These are phyloP conservation scores for Isurus oxyrinchus DNA, from an alignment of 2,113 vertebrate species.

Conservation along the genomic window DNA sequence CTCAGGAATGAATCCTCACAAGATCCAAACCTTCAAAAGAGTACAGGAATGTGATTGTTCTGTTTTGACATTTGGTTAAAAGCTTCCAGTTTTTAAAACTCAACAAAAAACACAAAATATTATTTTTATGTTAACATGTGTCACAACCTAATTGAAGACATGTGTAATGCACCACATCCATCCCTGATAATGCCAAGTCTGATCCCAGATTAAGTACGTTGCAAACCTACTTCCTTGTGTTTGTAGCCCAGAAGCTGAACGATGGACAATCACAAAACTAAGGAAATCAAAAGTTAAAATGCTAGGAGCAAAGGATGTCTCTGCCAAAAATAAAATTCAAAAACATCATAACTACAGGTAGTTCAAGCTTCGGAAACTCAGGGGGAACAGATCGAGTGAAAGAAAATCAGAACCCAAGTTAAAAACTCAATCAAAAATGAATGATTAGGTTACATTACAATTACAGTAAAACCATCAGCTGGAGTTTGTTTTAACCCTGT, in stretches of 20 bases:
- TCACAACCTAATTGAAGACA: neutral
- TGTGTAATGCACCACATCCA: neutral
- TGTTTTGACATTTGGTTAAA: neutral
- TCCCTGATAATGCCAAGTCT: neutral
- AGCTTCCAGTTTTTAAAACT: constrained; percentile 12
- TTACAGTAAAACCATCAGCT: neutral
- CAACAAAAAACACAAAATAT: neutral
- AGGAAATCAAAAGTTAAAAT: neutral
- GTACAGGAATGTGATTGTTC: neutral
- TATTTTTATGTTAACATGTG: neutral
- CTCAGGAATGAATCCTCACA: neutral
- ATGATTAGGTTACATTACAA: neutral
- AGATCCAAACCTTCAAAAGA: neutral
- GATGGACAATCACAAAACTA: neutral
- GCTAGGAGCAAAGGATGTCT: neutral
- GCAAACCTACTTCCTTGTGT: neutral
- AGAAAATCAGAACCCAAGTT: neutral
- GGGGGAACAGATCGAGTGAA: neutral
- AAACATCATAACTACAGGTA: neutral
- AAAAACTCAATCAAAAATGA: neutral
- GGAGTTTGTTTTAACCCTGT: neutral
- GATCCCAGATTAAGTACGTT: neutral
- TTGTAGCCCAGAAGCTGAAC: neutral
- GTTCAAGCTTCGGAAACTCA: neutral
- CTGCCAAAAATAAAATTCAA: neutral